phyloP scores from a whole-genome alignment of 1,140 invertebrate genomes.

The Macrostomum lignano region DNA sequence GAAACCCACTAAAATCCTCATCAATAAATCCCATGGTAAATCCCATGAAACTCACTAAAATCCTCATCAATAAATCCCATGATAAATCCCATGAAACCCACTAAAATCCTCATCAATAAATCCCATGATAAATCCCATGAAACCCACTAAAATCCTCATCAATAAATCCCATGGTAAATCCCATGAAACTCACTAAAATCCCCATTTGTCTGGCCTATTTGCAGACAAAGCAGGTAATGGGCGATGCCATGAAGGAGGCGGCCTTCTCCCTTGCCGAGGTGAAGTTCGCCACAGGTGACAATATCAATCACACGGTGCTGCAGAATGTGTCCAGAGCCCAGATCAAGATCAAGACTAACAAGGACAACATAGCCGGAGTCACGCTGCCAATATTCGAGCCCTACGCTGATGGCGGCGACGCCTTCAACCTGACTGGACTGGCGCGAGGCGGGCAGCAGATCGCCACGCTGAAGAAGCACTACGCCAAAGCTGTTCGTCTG shows the following conservation, averaged over 20 bases:
- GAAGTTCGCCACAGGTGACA: constrained; percentile 73
- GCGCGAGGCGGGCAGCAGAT: constrained; percentile 75
- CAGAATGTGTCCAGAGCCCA: constrained; percentile 96
- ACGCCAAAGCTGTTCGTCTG: constrained; percentile 57
- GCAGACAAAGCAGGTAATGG: constrained; percentile 92
- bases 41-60: no score
- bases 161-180: no score
- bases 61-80: no score
- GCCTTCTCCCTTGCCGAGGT: constrained; percentile 92
- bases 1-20: no score
- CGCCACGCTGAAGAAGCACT: constrained; percentile 76
- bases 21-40: no score
- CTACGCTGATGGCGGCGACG: constrained; percentile 48
- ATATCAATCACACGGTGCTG: constrained; percentile 92
- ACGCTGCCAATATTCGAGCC: constrained; percentile 76
- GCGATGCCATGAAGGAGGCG: constrained; percentile 97
- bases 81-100: no score
- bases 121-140: no score
- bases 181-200: constrained; percentile 5
- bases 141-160: no score
- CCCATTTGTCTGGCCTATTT: constrained; percentile 14
- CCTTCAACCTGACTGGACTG: constrained; percentile 65
- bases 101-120: no score
- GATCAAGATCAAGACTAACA: constrained; percentile 87
- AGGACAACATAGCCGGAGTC: constrained; percentile 93